phyloP scores from a whole-genome alignment of 2,797 vertebrate species.

The Philypnodon macrostomus region DNA sequence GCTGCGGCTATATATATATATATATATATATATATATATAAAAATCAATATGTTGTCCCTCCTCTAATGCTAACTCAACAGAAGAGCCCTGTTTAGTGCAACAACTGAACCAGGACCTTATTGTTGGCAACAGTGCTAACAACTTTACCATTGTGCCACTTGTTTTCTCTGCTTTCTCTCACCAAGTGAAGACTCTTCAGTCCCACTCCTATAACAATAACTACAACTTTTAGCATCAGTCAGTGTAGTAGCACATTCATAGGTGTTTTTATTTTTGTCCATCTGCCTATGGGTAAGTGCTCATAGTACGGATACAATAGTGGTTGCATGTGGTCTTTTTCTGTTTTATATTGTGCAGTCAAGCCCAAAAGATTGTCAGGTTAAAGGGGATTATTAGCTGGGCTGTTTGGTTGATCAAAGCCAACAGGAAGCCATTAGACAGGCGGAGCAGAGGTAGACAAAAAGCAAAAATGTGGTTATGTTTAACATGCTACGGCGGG shows the following conservation, averaged over 20 bases:
- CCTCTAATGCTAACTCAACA: too few species aligned
- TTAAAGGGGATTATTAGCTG: slow-evolving; percentile 23
- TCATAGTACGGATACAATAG: slow-evolving; percentile 22
- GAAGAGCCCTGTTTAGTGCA: too few species aligned
- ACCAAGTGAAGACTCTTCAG: too few species aligned
- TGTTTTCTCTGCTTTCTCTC: too few species aligned
- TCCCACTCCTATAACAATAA: too few species aligned
- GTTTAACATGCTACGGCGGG: background rate
- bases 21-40: too few species aligned
- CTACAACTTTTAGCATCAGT: background rate
- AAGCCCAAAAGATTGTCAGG: slow-evolving; percentile 14
- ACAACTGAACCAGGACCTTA: too few species aligned
- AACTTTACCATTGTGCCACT: too few species aligned
- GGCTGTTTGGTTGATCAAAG: slow-evolving; percentile 38
- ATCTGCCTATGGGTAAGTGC: background rate
- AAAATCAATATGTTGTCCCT: too few species aligned
- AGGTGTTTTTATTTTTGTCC: slow-evolving; percentile 6
- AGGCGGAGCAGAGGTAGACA: slow-evolving; percentile 19
- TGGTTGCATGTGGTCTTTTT: slow-evolving; percentile 14
- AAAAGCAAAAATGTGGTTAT: slow-evolving; percentile 25
- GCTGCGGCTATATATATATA: too few species aligned
- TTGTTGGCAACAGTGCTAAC: too few species aligned
- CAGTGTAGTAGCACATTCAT: background rate
- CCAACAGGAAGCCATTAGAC: slow-evolving; percentile 8
- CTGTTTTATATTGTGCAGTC: slow-evolving; percentile 13